Evolutionary conservation across 1,140 invertebrate species (phyloP).

Genomic region (Sinella curviseta): DNA sequence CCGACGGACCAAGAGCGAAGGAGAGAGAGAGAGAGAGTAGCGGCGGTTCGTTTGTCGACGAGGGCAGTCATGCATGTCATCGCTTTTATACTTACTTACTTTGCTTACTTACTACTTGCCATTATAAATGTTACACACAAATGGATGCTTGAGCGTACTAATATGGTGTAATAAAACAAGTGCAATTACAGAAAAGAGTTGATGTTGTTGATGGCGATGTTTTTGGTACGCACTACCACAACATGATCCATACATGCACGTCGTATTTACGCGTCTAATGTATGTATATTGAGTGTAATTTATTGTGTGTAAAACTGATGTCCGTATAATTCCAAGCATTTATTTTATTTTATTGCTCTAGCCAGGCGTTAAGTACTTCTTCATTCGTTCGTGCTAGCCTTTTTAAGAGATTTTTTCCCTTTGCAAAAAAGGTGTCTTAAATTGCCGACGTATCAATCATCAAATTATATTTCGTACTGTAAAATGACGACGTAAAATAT

Average conservation of each 20-base stretch:
- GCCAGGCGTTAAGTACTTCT: constrained; percentile 17
- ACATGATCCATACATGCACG: no score
- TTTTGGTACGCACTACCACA: background rate
- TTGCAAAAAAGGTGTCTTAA: background rate
- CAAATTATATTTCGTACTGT: background rate
- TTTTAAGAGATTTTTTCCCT: constrained; percentile 1
- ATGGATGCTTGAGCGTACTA: constrained; percentile 4
- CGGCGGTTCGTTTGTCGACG: constrained; percentile 17
- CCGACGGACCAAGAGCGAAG: background rate
- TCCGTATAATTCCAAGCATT: constrained; percentile 20
- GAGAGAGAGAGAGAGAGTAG: background rate
- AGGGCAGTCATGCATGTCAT: constrained; percentile 20
- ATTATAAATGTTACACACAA: background rate
- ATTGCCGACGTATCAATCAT: constrained; percentile 2
- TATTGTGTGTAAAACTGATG: constrained; percentile 19
- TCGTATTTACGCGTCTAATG: no score
- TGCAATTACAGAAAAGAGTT: constrained; percentile 5
- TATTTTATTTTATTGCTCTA: constrained; percentile 18
- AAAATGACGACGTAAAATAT: background rate
- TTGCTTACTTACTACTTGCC: background rate
- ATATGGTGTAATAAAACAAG: constrained; percentile 16
- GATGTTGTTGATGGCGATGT: background rate
- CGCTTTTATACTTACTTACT: constrained; percentile 3
- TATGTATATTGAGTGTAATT: constrained; percentile 2
- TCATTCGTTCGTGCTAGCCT: constrained; percentile 4